Evolutionary conservation across 2,888 invertebrate species (phyloP).

Genomic region (Autographa gamma): DNA sequence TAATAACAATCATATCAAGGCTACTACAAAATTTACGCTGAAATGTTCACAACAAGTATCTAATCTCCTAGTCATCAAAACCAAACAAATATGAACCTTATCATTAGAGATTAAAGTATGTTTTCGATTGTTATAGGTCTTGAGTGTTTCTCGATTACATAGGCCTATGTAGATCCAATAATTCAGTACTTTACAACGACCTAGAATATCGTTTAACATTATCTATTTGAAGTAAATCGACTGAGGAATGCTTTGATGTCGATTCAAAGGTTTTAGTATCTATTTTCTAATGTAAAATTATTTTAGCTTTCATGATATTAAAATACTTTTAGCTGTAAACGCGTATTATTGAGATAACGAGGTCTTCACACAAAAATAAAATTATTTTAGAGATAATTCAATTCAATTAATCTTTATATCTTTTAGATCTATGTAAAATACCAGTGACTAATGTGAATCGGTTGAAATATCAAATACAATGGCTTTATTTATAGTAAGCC

Average conservation of each 20-base stretch:
- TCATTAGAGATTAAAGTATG: fast-evolving
- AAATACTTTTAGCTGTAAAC: not conserved
- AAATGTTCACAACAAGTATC: constrained; percentile 30
- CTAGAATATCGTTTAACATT: constrained; percentile 42
- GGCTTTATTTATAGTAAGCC: not conserved
- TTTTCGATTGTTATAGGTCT: constrained; percentile 10
- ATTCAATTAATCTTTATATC: not conserved
- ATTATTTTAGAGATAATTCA: too few species aligned
- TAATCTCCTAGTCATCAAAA: constrained; percentile 26
- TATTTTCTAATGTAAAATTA: constrained; percentile 23
- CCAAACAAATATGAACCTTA: constrained; percentile 16
- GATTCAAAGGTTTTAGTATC: constrained; percentile 34
- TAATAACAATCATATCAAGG: constrained; percentile 30
- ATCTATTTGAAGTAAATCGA: constrained; percentile 42
- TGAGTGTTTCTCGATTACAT: constrained; percentile 27
- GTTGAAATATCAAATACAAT: not conserved
- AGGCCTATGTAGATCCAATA: constrained; percentile 38
- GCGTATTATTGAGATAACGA: too few species aligned
- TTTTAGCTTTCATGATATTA: constrained; percentile 14
- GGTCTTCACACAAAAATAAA: too few species aligned
- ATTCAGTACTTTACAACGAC: constrained; percentile 42
- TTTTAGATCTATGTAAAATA: not conserved
- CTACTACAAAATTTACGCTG: constrained; percentile 51
- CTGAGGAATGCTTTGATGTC: constrained; percentile 45
- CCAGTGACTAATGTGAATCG: not conserved